Evolutionary conservation across 2,888 invertebrate species (phyloP).

Genomic region (Timandra comae): DNA sequence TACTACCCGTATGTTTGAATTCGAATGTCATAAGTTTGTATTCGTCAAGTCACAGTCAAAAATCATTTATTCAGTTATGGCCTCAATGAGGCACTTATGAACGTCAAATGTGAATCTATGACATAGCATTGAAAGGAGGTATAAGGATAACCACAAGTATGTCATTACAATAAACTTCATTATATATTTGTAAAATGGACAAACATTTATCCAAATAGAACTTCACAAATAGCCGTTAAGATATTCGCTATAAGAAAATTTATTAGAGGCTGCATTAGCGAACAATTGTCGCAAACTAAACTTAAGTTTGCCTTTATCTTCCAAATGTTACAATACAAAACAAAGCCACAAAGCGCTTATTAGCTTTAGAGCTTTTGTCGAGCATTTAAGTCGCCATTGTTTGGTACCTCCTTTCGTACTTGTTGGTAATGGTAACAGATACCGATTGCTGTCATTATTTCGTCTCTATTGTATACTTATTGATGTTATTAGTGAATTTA

Average conservation of each 20-base stretch:
- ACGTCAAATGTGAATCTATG: no score
- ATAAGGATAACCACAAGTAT: no score
- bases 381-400: constrained; percentile 17
- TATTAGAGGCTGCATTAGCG: constrained; percentile 19
- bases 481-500: constrained; percentile 1
- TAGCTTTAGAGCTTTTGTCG: constrained; percentile 28
- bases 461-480: neutral
- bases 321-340: constrained; percentile 26
- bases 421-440: constrained; percentile 7
- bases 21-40: no score
- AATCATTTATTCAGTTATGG: no score
- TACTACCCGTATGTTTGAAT: no score
- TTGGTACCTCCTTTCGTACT: constrained; percentile 5
- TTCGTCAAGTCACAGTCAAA: no score
- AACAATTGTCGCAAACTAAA: constrained; percentile 27
- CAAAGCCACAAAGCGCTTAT: constrained; percentile 31
- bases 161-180: no score
- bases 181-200: no score
- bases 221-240: neutral
- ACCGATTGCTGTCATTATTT: neutral
- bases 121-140: no score
- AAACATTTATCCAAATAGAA: no score
- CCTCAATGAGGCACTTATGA: no score
- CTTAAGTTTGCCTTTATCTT: constrained; percentile 31
- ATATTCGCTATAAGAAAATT: no score